A percentile compares a stretch with the other conserved stretches of the same genome.
phyloP scores from a whole-genome alignment of 2,113 vertebrate genomes.

The Petaurus breviceps region DNA sequence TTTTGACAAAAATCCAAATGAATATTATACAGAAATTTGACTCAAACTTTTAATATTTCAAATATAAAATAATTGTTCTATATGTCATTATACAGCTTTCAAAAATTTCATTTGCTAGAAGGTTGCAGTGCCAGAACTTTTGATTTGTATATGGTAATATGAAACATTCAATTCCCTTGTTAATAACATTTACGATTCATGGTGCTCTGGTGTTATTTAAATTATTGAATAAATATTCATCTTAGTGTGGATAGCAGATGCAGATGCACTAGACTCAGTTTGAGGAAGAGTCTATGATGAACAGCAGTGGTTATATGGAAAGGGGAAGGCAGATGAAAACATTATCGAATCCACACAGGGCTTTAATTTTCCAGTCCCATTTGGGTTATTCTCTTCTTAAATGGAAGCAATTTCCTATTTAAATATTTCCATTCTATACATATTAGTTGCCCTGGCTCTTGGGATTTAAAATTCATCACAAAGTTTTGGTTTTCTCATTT shows the following conservation, averaged over 20 bases:
- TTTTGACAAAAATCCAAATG: neutral
- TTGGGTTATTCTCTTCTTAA: neutral
- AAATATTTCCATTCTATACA: neutral
- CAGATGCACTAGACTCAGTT: neutral
- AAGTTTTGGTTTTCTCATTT: neutral
- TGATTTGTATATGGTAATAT: neutral
- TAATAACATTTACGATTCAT: neutral
- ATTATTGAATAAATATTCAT: slow-evolving; percentile 24
- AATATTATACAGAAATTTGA: neutral
- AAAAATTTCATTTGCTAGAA: slow-evolving; percentile 1
- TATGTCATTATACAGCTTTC: neutral
- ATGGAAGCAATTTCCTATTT: neutral
- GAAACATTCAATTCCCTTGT: neutral
- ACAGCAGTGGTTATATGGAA: neutral
- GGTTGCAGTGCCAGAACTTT: neutral
- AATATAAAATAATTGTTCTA: neutral
- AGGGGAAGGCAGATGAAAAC: neutral
- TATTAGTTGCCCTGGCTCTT: neutral
- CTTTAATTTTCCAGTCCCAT: neutral
- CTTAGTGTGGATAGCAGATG: neutral
- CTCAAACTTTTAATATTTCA: slow-evolving; percentile 18
- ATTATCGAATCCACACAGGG: neutral
- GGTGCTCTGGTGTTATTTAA: neutral
- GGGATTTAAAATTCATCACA: neutral
- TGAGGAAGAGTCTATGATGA: neutral